Conservation (phyloP, 2,113 vertebrate species). For the Cryptotis parvus region DNA sequence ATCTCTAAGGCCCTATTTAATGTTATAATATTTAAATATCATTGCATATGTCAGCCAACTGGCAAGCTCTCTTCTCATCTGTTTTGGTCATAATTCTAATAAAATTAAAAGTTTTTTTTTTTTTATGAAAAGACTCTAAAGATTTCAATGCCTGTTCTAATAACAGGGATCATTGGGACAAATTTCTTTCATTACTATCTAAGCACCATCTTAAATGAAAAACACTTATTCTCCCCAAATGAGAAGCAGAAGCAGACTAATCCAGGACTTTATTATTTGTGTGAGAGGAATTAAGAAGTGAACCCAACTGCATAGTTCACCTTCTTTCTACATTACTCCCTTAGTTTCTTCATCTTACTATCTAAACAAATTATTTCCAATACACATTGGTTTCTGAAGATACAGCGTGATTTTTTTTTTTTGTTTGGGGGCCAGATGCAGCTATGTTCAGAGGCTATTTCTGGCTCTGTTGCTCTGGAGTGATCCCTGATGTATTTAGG, state of each 20-base stretch:
- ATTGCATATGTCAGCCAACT: background rate
- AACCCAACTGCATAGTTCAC: background rate
- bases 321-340: background rate
- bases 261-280: background rate
- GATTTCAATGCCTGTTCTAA: background rate
- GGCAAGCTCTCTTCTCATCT: background rate
- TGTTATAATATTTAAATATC: background rate
- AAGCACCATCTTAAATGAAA: background rate
- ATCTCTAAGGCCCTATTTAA: background rate
- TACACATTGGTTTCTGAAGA: background rate
- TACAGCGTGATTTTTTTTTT: too few species aligned
- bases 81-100: background rate
- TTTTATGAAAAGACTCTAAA: background rate
- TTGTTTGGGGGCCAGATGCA: too few species aligned
- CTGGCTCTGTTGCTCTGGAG: too few species aligned
- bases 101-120: background rate
- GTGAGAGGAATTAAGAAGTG: background rate
- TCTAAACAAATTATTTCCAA: background rate
- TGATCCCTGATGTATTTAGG: too few species aligned
- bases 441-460: too few species aligned
- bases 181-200: constrained; percentile 5
- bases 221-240: background rate
- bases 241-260: background rate
- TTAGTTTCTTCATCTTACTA: background rate
- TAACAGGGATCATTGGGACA: background rate